Conservation (phyloP, 2,113 vertebrate species). For the Megaptera novaeangliae region DNA sequence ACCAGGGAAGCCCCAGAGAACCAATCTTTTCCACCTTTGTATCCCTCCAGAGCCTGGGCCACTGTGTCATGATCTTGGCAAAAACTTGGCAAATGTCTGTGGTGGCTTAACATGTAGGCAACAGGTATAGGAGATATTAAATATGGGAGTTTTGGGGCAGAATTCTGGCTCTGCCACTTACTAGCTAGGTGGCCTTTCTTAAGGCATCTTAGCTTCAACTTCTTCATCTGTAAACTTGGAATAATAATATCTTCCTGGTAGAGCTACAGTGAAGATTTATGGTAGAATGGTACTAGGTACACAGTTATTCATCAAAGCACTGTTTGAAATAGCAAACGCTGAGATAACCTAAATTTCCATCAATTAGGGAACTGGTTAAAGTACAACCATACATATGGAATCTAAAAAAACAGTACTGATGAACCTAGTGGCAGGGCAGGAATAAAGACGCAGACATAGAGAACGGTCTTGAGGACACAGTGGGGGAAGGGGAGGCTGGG, state of each 20-base stretch:
- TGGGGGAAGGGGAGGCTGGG: too few relatives aligned
- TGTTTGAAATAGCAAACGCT: background rate
- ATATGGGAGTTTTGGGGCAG: background rate
- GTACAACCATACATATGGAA: background rate
- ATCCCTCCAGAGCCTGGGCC: background rate
- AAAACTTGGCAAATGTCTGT: background rate
- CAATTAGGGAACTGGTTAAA: background rate
- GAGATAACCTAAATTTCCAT: background rate
- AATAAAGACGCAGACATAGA: too few relatives aligned
- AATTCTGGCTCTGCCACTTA: background rate
- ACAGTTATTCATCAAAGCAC: background rate
- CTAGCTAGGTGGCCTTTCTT: background rate
- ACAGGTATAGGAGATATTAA: background rate
- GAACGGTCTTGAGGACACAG: too few relatives aligned
- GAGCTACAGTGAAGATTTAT: background rate
- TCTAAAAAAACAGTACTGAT: too few relatives aligned
- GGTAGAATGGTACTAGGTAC: background rate
- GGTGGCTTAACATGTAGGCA: background rate
- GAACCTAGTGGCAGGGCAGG: too few relatives aligned
- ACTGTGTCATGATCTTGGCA: background rate
- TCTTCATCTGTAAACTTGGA: background rate
- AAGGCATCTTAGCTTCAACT: background rate
- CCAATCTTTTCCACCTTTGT: background rate
- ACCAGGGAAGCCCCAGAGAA: background rate
- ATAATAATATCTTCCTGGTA: background rate